A percentile compares a stretch with the other conserved stretches of the same genome.
Evolutionary conservation across 2,797 vertebrate genomes (phyloP).

Genomic region (Gallinago stenura): DNA sequence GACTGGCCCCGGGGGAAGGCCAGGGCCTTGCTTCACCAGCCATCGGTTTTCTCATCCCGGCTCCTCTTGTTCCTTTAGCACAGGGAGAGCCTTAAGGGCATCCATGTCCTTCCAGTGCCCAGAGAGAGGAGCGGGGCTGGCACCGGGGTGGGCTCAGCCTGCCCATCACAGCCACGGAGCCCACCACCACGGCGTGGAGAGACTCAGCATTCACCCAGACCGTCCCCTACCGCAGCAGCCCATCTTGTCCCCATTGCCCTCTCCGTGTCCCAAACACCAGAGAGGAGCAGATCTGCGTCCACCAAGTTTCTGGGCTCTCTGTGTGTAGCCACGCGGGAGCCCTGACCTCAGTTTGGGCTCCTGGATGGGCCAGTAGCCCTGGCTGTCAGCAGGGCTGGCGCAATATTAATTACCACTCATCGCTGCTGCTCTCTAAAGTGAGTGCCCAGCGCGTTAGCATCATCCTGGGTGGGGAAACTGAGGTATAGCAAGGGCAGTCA

Average conservation of each 20-base stretch:
- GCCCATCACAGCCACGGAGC: neutral
- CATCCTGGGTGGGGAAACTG: neutral
- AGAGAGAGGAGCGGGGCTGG: accelerated
- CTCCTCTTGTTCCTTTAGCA: neutral
- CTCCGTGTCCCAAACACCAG: accelerated
- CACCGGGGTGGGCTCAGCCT: neutral
- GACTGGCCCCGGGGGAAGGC: neutral
- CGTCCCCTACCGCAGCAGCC: neutral
- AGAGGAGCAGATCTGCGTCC: neutral
- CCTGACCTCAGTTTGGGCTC: neutral
- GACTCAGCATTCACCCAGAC: neutral
- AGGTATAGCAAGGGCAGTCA: neutral
- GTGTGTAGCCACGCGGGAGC: neutral
- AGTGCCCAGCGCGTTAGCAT: neutral
- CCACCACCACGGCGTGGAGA: accelerated
- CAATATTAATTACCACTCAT: neutral
- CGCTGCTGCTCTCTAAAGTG: neutral
- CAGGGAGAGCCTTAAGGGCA: neutral
- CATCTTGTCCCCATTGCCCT: accelerated
- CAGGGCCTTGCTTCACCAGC: neutral
- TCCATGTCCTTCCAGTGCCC: accelerated
- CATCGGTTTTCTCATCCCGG: neutral
- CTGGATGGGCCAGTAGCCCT: neutral
- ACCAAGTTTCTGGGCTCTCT: neutral
- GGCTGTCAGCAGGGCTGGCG: neutral